Evolutionary conservation across 2,113 vertebrate genomes (phyloP), one percentile per base, ranked within the genome.

Genomic region (Pithys albifrons): DNA sequence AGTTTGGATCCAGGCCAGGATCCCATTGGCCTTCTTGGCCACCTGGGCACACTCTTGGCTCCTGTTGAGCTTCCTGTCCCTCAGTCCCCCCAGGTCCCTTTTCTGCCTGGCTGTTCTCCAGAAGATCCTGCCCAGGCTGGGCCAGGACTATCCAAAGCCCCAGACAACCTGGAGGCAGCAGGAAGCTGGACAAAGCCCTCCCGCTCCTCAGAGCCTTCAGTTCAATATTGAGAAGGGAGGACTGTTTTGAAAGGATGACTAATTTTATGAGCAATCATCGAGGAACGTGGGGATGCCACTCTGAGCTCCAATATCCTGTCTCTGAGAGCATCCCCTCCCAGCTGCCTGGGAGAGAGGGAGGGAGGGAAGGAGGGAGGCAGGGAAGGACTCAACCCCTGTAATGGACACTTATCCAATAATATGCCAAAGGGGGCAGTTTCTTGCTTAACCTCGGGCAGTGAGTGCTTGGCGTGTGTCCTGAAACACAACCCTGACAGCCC

Each of bases 331-430:
- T 87, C 81, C 84, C 69, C 87, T 61, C 87, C 86, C 87, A 88
- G 88, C 91, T 89, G 85, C 89, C 71, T 62, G 23, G 39, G 89
- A 96, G 39, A 10, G 39, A 41, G 39, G 39, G 37, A 37, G 37
- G 37, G 37, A 37, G 37, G 37, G 37, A n/a, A n/a, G n/a, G n/a
- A n/a, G n/a, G n/a, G n/a, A n/a, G n/a, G n/a, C 39, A 41, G 39
- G 94, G 95, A 96, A 96, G 93, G 91, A 89, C 85, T 94, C 85
- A 86, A 86, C n/a, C 87, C 82, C 70, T 79, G 91, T 95, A 96
- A 97, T 96, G 96, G 96, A 97, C 96, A 96, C 91, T 96, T 96
- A 96, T 93, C 95, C 96, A 88, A 96, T 97, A 94, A 96, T 96
- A 91, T 84, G 93, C 95, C 91, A 85, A 82, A 80, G 93, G 97